phyloP scores from a whole-genome alignment of 2,113 vertebrate genomes.

The Emydocephalus ijimae region DNA sequence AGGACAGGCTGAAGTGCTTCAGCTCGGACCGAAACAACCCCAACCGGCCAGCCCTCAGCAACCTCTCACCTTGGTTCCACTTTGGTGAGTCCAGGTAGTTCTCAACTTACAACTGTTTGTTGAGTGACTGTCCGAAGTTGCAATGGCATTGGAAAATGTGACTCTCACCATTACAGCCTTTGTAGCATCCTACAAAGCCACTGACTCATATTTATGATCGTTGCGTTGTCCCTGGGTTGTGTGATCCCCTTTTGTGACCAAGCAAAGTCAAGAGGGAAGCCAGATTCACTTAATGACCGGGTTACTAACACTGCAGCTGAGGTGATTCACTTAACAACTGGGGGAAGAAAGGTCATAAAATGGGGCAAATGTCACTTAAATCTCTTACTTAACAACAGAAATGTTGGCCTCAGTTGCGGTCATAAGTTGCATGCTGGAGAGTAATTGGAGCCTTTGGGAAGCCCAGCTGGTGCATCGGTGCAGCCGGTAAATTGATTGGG shows the following conservation, averaged over 20 bases:
- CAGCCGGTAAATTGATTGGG: background rate
- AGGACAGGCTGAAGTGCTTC: slow-evolving; percentile 72
- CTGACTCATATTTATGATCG: background rate
- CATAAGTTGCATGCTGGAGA: background rate
- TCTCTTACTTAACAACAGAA: background rate
- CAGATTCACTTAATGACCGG: background rate
- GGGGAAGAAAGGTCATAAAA: too few relatives aligned
- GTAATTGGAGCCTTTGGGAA: background rate
- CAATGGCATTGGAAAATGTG: background rate
- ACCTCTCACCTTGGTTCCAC: slow-evolving; percentile 87
- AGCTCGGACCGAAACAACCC: slow-evolving; percentile 77
- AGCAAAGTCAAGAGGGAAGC: background rate
- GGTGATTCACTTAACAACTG: background rate
- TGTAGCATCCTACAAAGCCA: background rate
- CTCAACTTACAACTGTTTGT: background rate
- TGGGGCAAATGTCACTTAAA: background rate
- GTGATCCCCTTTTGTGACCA: background rate
- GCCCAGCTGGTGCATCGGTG: background rate
- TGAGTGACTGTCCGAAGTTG: background rate
- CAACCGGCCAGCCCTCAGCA: slow-evolving; percentile 77
- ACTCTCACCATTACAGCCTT: background rate
- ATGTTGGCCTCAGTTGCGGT: background rate
- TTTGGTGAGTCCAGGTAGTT: slow-evolving; percentile 70
- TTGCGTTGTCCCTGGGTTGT: background rate
- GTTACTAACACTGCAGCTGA: background rate